phyloP scores from a whole-genome alignment of 2,113 vertebrate genomes.

The Corydoras maculifer region DNA sequence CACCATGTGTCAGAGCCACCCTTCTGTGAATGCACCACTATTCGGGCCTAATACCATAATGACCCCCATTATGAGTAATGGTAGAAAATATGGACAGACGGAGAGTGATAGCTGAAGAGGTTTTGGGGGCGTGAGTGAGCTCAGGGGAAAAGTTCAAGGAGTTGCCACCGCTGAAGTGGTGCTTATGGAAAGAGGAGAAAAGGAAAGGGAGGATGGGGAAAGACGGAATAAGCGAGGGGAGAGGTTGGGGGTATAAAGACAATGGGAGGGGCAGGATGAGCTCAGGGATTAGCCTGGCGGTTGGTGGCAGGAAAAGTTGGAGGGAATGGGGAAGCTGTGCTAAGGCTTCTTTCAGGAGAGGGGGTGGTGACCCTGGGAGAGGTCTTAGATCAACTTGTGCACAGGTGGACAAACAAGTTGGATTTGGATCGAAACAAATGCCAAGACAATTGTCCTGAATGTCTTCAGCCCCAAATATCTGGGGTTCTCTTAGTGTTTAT shows the following conservation, averaged over 20 bases:
- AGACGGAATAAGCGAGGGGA: neutral
- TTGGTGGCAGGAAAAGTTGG: constrained; percentile 15
- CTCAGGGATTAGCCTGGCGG: constrained; percentile 28
- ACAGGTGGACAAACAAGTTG: constrained; percentile 39
- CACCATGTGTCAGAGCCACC: constrained; percentile 29
- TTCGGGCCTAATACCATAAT: constrained; percentile 35
- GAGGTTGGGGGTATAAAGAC: constrained; percentile 7
- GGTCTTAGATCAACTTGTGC: constrained; percentile 1
- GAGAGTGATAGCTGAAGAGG: neutral
- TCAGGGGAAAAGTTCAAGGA: neutral
- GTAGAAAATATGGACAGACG: constrained; percentile 5
- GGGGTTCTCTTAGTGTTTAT: neutral
- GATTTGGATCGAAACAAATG: constrained; percentile 12
- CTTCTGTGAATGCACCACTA: constrained; percentile 30
- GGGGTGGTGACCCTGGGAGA: constrained; percentile 22
- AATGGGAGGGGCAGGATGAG: constrained; percentile 12
- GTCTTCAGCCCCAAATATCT: neutral
- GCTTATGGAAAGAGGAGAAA: neutral
- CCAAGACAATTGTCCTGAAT: neutral
- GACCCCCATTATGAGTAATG: constrained; percentile 39
- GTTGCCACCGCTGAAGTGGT: neutral
- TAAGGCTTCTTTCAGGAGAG: constrained; percentile 1
- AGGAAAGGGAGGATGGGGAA: neutral
- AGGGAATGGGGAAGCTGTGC: too few relatives aligned
- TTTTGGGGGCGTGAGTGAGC: neutral